These are phyloP conservation scores for Vulpes lagopus DNA, from an alignment of 2,113 vertebrate genomes.

Conservation along the genomic window DNA sequence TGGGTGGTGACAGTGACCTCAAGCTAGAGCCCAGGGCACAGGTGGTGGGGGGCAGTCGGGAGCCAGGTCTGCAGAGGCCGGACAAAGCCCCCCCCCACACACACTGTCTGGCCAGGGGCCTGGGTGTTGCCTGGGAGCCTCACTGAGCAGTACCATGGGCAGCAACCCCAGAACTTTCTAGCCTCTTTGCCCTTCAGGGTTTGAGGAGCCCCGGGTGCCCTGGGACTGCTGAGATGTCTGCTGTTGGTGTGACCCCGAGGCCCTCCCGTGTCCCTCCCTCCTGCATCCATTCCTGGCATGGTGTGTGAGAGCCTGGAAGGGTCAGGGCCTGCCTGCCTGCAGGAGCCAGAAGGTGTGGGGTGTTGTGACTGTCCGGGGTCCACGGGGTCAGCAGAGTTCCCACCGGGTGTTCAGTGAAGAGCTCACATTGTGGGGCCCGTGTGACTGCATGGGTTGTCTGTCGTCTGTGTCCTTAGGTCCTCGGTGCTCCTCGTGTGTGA, in stretches of 20 bases:
- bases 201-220: not conserved
- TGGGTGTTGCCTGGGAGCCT: not conserved
- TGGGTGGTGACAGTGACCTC: rapidly evolving
- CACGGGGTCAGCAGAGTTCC: not conserved
- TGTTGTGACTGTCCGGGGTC: not conserved
- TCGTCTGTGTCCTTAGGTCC: not conserved
- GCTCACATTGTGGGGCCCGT: not conserved
- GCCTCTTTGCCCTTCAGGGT: not conserved
- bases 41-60: not conserved
- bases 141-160: not conserved
- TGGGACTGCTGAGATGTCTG: not conserved
- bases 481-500: not conserved
- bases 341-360: not conserved
- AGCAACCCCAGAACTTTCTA: too few relatives aligned
- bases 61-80: too few relatives aligned
- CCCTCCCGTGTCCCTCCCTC: not conserved
- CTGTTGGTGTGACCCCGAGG: not conserved
- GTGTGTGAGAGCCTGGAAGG: not conserved
- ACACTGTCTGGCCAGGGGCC: not conserved
- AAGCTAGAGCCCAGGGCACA: rapidly evolving
- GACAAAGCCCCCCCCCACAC: not conserved
- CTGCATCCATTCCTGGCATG: not conserved
- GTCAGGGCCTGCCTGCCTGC: rapidly evolving
- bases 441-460: not conserved
- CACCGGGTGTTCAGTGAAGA: not conserved